A percentile compares a stretch with the other conserved stretches of the same genome.
phyloP scores from a whole-genome alignment of 2,888 invertebrate genomes.

The Stegana nigrithorax region DNA sequence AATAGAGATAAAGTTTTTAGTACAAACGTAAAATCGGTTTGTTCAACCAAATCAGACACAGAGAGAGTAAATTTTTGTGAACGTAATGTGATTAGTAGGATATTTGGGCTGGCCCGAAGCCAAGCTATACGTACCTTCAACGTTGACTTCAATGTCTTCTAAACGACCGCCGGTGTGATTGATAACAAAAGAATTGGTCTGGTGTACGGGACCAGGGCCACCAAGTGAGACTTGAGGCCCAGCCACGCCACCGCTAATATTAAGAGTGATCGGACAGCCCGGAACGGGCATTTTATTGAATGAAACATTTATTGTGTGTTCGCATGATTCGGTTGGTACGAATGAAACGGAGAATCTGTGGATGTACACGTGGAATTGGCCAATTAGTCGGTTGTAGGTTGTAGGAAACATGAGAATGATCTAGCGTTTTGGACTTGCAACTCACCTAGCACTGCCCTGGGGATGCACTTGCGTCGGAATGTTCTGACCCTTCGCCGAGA shows the following conservation, averaged over 20 bases:
- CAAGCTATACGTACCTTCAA: slow-evolving; percentile 80
- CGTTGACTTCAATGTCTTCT: slow-evolving; percentile 95
- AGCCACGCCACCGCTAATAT: slow-evolving; percentile 75
- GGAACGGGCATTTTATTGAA: slow-evolving; percentile 92
- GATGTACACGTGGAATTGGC: background rate
- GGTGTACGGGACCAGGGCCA: slow-evolving; percentile 79
- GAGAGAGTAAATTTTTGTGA: slow-evolving; percentile 3
- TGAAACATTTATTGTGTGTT: slow-evolving; percentile 95
- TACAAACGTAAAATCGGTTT: too few relatives aligned
- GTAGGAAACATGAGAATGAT: slow-evolving; percentile 44
- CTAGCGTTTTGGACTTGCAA: background rate
- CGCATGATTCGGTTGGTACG: slow-evolving; percentile 92
- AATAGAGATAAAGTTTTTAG: too few relatives aligned
- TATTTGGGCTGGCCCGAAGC: slow-evolving; percentile 10
- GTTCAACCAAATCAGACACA: slow-evolving; percentile 14
- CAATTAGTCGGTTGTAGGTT: background rate
- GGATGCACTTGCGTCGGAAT: slow-evolving; percentile 96
- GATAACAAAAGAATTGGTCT: slow-evolving; percentile 78
- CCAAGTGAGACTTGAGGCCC: slow-evolving; percentile 80
- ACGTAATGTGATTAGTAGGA: slow-evolving; percentile 27
- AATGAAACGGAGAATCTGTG: slow-evolving; percentile 93
- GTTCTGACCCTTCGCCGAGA: slow-evolving; percentile 91
- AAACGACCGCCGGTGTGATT: slow-evolving; percentile 89
- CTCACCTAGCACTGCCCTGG: slow-evolving; percentile 79
- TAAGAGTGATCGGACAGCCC: slow-evolving; percentile 91